These are phyloP conservation scores for Elephas maximus DNA, from an alignment of 2,113 vertebrate species.

Conservation along the genomic window DNA sequence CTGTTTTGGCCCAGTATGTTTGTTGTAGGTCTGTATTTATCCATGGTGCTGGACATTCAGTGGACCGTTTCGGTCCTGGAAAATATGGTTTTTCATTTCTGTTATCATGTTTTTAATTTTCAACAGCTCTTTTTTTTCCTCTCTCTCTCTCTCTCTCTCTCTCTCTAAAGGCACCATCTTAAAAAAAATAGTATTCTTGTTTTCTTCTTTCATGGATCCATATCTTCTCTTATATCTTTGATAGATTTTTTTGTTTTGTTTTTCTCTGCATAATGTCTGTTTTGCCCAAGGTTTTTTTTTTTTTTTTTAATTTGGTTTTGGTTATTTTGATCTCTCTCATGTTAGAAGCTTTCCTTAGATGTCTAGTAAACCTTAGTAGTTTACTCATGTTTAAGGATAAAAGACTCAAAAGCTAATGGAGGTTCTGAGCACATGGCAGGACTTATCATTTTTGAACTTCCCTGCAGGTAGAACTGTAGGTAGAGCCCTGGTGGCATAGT, in stretches of 20 bases:
- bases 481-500: neutral
- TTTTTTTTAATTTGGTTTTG: neutral
- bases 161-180: neutral
- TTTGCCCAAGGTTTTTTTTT: slow-evolving; percentile 11
- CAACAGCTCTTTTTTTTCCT: neutral
- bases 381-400: neutral
- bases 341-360: neutral
- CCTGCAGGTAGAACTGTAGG: neutral
- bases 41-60: neutral
- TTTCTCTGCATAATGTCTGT: neutral
- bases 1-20: neutral
- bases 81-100: slow-evolving; percentile 14
- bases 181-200: neutral
- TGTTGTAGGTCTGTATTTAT: neutral
- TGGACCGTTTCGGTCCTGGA: neutral
- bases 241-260: slow-evolving; percentile 36
- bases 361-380: neutral
- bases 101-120: neutral
- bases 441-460: slow-evolving; percentile 31
- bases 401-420: neutral
- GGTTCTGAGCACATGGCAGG: neutral
- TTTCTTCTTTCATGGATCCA: neutral
- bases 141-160: neutral
- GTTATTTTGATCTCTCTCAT: neutral
- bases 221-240: neutral